These are phyloP conservation scores for Trinectes maculatus DNA, from an alignment of 2,113 vertebrate genomes.

Conservation along the genomic window DNA sequence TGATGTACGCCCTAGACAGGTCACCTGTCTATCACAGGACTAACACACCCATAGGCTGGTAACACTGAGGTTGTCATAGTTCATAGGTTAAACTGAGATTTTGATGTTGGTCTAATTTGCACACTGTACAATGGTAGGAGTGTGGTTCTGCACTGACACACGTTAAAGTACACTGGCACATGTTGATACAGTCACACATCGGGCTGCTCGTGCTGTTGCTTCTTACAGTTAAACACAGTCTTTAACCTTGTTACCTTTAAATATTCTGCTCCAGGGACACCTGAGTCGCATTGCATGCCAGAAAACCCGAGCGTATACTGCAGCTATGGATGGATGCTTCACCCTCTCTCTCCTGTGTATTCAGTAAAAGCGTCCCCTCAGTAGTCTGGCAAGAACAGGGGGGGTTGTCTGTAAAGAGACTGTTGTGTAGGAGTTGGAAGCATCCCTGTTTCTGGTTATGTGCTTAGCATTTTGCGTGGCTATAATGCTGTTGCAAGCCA, in stretches of 20 bases:
- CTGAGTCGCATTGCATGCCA: constrained; percentile 25
- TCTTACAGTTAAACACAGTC: constrained; percentile 39
- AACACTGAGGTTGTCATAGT: no score
- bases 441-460: constrained; percentile 31
- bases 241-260: constrained; percentile 42
- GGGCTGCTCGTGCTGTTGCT: constrained; percentile 24
- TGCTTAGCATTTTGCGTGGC: constrained; percentile 35
- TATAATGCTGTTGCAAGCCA: constrained; percentile 28
- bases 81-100: constrained; percentile 53
- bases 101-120: constrained; percentile 36
- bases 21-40: background rate
- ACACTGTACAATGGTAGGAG: constrained; percentile 26
- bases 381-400: constrained; percentile 29
- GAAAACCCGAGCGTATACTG: constrained; percentile 41
- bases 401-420: constrained; percentile 23
- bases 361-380: constrained; percentile 32
- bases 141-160: constrained; percentile 10
- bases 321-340: constrained; percentile 42
- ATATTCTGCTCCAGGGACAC: constrained; percentile 39
- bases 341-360: constrained; percentile 28
- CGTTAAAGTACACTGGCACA: constrained; percentile 39
- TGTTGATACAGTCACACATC: constrained; percentile 32
- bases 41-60: background rate
- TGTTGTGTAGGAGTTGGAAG: constrained; percentile 38
- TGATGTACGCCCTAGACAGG: background rate